Evolutionary conservation across 1,140 invertebrate genomes (phyloP), one percentile per base, ranked within the genome.

Genomic region (Sitophilus oryzae): DNA sequence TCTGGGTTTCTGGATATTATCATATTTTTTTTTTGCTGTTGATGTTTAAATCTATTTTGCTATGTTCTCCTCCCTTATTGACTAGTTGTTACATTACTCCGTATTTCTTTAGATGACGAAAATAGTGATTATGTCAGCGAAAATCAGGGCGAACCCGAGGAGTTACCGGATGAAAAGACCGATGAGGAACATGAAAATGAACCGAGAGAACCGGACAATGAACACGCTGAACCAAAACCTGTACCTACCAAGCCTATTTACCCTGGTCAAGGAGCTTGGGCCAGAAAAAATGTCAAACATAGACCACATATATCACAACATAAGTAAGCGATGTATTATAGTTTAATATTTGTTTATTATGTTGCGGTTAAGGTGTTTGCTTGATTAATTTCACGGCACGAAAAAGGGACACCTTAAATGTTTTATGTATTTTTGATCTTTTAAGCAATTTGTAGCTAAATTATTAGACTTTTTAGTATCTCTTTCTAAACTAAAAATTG

Each of bases 181-280:
- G 19, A 37, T 11, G 30, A 14, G n/a, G 22, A 19, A 8, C 10
- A 52, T 14, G 25, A 20, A 40, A 20, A 42, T 19, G 45, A 54
- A 25, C 30, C 23, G 3, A 50, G 50, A 55, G 54, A 38, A n/a
- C 53, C 56, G 18, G 16, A 45, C 38, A 63, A 54, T 47, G 50
- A 57, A 22, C 63, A 66, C 38, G 64, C 66, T 47, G 35, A 47
- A 6, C 59, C 62, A 3, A 45, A 40, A 18, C 58, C 58, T 16
- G 67, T 78, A 6, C 62, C 75, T 1, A 79, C 78, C 0, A 70
- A 67, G 30, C 75, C 77, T 1, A 75, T 76, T 23, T 78, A 80
- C 55, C 70, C 70, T 0, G 72, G 66, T 0, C 71, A 75, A 25
- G 77, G 76, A 1, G 34, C 68, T 23, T 77, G 79, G 74, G 76